Evolutionary conservation across 2,113 vertebrate species (phyloP), one percentile per base, ranked within the genome.

Genomic region (Aramus guarauna): DNA sequence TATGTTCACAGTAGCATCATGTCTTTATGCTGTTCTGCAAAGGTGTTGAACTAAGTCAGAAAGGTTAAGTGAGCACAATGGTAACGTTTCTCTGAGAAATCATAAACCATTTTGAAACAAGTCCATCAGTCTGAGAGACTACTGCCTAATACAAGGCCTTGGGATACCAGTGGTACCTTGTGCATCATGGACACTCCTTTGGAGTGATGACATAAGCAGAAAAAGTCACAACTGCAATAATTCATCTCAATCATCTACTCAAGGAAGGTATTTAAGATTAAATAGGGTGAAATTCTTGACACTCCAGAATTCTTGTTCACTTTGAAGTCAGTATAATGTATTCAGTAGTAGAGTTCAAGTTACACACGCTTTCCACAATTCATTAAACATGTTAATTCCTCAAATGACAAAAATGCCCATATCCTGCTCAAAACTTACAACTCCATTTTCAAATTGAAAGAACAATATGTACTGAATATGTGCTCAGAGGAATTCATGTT

Each of bases 151-250:
- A 16, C 1, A 1, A 34, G 20, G 71, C 17, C 30, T 24, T 7
- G 53, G 19, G n/a, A 23, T 26, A 60, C 8, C 29, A 18, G 21
- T 6, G 6, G 3, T 6, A 36, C 62, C 56, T 67, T 67, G 45
- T 24, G 50, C 17, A 55, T 6, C 67, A 39, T 0, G 6, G 36
- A 36, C 52, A 11, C 0, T 0, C 47, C 34, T 27, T 26, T 6
- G 37, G 24, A 64, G 6, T 3, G 32, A 21, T 19, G 50, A 32
- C 71, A 68, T 0, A 18, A 77, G 53, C 48, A 79, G 60, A 11
- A 60, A n/a, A 69, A 32, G 56, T 15, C 66, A 10, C 58, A 27
- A 3, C 10, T 52, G 41, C 66, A 76, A 1, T 0, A 47, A 23
- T 8, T 5, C 30, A 58, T 6, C 47, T 27, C 72, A 24, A 27